These are phyloP conservation scores for Cephus nigrinus DNA, from an alignment of 2,888 invertebrate genomes.

Conservation along the genomic window DNA sequence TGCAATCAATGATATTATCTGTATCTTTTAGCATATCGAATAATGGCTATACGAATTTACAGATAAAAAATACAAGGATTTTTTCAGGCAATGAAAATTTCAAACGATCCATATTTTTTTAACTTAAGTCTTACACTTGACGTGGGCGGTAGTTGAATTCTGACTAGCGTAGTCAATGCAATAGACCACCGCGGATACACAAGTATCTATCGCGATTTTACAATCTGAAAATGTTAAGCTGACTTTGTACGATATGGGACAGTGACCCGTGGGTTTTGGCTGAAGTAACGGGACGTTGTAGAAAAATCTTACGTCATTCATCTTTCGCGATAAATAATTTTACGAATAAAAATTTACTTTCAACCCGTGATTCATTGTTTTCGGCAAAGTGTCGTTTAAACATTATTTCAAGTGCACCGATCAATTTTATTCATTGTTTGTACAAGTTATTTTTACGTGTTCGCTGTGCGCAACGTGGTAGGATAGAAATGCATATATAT, in stretches of 20 bases:
- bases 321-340: background rate
- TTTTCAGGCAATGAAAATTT: background rate
- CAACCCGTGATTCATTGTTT: background rate
- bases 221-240: background rate
- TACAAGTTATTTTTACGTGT: background rate
- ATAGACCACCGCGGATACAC: background rate
- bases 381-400: background rate
- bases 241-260: background rate
- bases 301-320: background rate
- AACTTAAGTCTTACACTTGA: background rate
- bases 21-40: background rate
- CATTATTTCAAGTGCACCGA: background rate
- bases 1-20: background rate
- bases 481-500: background rate
- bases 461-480: background rate
- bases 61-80: background rate
- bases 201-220: background rate
- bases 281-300: background rate
- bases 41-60: background rate
- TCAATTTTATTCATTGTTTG: background rate
- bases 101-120: background rate
- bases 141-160: background rate
- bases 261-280: constrained; percentile 2
- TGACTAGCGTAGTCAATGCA: background rate
- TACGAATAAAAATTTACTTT: background rate